Evolutionary conservation across 1,140 invertebrate species (phyloP).

Genomic region (Lysiphlebus fabarum): DNA sequence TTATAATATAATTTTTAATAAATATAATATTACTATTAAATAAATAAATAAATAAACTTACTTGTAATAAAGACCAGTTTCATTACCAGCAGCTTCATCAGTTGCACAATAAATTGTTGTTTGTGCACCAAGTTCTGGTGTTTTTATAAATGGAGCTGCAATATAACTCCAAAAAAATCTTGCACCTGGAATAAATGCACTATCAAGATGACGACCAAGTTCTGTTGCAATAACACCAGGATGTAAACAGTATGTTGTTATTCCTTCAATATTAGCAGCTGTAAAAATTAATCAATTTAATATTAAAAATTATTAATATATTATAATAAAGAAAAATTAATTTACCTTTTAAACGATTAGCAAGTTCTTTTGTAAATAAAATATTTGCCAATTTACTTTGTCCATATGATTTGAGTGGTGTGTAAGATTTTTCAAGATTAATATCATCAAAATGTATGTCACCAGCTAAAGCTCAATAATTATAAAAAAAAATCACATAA

Average conservation of each 20-base stretch:
- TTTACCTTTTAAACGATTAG: conserved; percentile 58
- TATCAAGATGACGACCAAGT: conserved; percentile 66
- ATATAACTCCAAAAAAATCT: conserved; percentile 34
- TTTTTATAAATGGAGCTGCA: conserved; percentile 58
- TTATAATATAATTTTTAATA: neutral
- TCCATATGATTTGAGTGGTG: conserved; percentile 59
- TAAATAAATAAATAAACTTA: conserved; percentile 33
- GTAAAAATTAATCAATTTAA: conserved; percentile 23
- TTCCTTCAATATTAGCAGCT: conserved; percentile 53
- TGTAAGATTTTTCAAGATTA: conserved; percentile 64
- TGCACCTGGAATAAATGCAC: conserved; percentile 50
- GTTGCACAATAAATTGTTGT: conserved; percentile 76
- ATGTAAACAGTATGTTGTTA: conserved; percentile 69
- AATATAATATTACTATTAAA: conserved; percentile 14
- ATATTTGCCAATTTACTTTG: conserved; percentile 77
- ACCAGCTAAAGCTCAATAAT: conserved; percentile 50
- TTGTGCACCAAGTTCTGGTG: conserved; percentile 69
- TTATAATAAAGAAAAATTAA: neutral
- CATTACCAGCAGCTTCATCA: conserved; percentile 63
- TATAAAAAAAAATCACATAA: conserved; percentile 6
- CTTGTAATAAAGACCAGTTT: conserved; percentile 67
- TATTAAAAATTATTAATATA: neutral
- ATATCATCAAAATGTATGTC: conserved; percentile 69
- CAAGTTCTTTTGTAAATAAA: conserved; percentile 67
- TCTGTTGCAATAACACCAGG: conserved; percentile 74